Percentiles rank a stretch among this genome's conserved stretches.
Evolutionary conservation across 2,113 vertebrate species (phyloP).

Genomic region (Sphyrna mokarran): DNA sequence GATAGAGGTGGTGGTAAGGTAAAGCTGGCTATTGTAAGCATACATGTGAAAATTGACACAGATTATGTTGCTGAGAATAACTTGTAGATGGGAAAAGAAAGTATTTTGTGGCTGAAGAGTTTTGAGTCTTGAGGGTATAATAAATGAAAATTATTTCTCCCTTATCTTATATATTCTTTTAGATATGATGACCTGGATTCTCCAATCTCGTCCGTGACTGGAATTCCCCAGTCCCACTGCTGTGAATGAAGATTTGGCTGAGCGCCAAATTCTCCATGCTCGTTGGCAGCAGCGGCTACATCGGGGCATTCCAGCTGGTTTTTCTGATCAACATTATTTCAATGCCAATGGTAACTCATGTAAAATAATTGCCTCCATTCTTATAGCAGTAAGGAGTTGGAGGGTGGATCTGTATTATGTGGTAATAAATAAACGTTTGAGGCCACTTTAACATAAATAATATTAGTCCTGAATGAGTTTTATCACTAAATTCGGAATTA

Average conservation of each 20-base stretch:
- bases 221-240: too few relatives aligned
- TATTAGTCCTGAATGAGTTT: not conserved
- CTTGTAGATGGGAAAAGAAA: not conserved
- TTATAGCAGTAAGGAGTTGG: not conserved
- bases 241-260: too few relatives aligned
- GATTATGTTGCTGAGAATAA: too few relatives aligned
- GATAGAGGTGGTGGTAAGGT: too few relatives aligned
- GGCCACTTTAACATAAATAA: not conserved
- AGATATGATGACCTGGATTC: not conserved
- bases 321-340: slow-evolving; percentile 12
- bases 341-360: not conserved
- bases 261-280: too few relatives aligned
- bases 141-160: not conserved
- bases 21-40: too few relatives aligned
- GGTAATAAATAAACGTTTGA: not conserved
- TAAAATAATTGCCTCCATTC: not conserved
- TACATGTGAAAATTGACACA: too few relatives aligned
- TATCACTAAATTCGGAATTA: not conserved
- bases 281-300: too few relatives aligned
- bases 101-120: not conserved
- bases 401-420: not conserved
- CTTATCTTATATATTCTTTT: not conserved
- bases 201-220: too few relatives aligned
- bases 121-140: not conserved
- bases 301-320: too few relatives aligned